Base-by-base conservation (phyloP, 2,888 invertebrate species). In the Apantesis nais region DNA sequence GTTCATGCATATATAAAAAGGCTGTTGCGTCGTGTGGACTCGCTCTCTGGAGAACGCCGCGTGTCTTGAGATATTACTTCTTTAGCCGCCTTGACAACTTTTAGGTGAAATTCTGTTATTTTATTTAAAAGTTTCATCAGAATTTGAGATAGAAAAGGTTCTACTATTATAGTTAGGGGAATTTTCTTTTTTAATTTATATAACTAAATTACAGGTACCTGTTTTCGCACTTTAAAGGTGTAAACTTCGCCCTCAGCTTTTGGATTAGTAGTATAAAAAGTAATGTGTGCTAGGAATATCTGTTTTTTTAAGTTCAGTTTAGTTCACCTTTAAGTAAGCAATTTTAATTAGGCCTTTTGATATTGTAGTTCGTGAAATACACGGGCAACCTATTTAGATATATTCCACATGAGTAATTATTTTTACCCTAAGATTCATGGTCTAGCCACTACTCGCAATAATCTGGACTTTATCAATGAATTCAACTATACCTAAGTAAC, bases 1-100 rank as follows among this genome's bases (percentile, higher is more conserved):
- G 79, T 86, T 89, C 89, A 90, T 90, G 91, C 89, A 90, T 91
- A 89, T 86, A 82, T 91, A 90, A 91, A 84, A 80, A 88, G 86
- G 78, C 82, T 85, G 83, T 82, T 82, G 88, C 85, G 86, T 82
- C 83, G 85, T 79, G 81, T 81, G 85, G 84, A 82, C 85, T 75
- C 73, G 73, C 75, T 88, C 90, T 87, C 88, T 25, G 67, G 86
- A 80, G 89, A 65, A 74, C 70, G 69, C 68, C 83, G 81, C 77
- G 78, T 84, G 85, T 88, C 90, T 86, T 89, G 89, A 90, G 87
- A 90, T 90, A 90, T 89, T 90, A 87, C 86, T 83, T 83, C 83
- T 83, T 85, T 84, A 79, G 78, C 84, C 79, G 77, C 82, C 83
- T 85, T 87, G 88, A 89, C 89, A 88, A 86, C 84, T 84, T 83